phyloP scores from a whole-genome alignment of 1,140 invertebrate species.

The Octopus bimaculoides region DNA sequence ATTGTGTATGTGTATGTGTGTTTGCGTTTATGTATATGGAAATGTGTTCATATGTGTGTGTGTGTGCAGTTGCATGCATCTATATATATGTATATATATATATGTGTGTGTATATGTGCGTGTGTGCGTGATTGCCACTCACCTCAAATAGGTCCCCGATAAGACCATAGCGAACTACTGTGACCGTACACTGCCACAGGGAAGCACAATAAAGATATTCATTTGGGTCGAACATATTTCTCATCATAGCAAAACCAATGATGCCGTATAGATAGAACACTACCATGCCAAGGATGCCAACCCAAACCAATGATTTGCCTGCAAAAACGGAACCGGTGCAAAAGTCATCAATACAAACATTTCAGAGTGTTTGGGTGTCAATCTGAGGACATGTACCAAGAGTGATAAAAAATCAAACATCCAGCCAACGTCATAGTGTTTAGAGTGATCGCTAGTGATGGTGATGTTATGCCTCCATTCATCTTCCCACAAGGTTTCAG shows the following conservation, averaged over 20 bases:
- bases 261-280: conserved; percentile 57
- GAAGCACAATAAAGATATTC: conserved; percentile 52
- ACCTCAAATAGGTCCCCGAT: conserved; percentile 56
- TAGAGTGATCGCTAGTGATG: too few species aligned
- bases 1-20: too few species aligned
- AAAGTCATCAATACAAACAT: too few species aligned
- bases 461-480: too few species aligned
- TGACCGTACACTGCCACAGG: conserved; percentile 55
- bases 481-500: too few species aligned
- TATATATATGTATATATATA: too few species aligned
- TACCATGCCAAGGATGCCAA: conserved; percentile 52
- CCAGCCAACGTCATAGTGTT: not conserved
- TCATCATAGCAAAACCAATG: conserved; percentile 54
- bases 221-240: conserved; percentile 51
- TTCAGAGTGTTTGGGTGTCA: not conserved
- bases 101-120: too few species aligned
- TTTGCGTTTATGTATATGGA: too few species aligned
- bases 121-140: conserved; percentile 20
- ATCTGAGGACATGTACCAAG: not conserved
- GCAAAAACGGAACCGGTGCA: conserved; percentile 13
- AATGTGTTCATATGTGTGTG: too few species aligned
- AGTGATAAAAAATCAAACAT: not conserved
- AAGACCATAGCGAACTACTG: conserved; percentile 54
- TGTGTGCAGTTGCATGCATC: too few species aligned
- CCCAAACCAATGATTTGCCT: conserved; percentile 56